Conservation (phyloP, 2,797 vertebrate genomes). For the Oreonectes daqikongensis region DNA sequence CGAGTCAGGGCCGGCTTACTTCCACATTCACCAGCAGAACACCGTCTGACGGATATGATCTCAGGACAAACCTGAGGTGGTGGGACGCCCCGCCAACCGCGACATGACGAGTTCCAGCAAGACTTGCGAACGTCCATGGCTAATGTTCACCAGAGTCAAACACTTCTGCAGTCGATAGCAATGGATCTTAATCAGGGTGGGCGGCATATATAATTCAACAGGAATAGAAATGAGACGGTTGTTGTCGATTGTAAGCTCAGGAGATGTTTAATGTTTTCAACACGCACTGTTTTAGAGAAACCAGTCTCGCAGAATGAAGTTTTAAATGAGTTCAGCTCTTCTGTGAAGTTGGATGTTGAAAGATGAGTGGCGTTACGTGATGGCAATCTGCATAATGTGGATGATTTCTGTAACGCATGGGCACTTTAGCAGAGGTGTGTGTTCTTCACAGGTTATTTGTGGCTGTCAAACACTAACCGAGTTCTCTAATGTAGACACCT, state of each 20-base stretch:
- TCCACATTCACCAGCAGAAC: conserved; percentile 57
- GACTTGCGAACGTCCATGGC: conserved; percentile 26
- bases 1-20: conserved; percentile 53
- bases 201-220: not conserved
- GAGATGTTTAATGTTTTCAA: too few relatives aligned
- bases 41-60: conserved; percentile 57
- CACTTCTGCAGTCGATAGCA: not conserved
- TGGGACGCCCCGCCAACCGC: conserved; percentile 47
- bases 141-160: not conserved
- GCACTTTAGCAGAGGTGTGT: conserved; percentile 39
- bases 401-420: conserved; percentile 55
- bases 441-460: conserved; percentile 24
- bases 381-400: conserved; percentile 55
- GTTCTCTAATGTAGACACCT: conserved; percentile 42
- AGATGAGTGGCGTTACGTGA: conserved; percentile 49
- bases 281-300: not conserved
- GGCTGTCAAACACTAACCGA: conserved; percentile 31
- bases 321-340: conserved; percentile 43
- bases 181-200: conserved; percentile 3
- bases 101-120: conserved; percentile 43
- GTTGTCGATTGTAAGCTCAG: not conserved
- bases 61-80: conserved; percentile 54
- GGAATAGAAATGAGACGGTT: not conserved
- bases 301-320: conserved; percentile 1
- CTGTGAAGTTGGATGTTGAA: conserved; percentile 38